Percentiles rank a stretch among this genome's conserved stretches.
Conservation (phyloP, 2,113 vertebrate genomes). For the Oncorhynchus clarkii region DNA sequence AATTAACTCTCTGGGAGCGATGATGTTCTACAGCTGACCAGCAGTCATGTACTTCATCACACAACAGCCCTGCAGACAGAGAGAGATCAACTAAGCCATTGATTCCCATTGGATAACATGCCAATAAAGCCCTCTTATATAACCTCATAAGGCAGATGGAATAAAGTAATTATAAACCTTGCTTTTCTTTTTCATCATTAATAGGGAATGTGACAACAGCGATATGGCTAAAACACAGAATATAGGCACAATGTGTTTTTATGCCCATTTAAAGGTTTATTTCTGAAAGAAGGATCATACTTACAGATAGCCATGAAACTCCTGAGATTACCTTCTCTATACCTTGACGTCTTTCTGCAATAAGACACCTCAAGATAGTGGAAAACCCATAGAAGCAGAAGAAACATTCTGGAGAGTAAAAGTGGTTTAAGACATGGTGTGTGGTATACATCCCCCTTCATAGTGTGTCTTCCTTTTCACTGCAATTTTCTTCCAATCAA, state of each 20-base stretch:
- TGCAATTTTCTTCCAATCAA: not conserved
- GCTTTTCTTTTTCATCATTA: not conserved
- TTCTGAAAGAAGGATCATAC: conserved; percentile 41
- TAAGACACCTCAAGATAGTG: conserved; percentile 17
- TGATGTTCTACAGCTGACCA: conserved; percentile 83
- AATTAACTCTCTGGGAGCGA: conserved; percentile 84
- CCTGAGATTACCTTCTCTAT: conserved; percentile 81
- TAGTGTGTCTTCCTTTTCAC: too few species aligned
- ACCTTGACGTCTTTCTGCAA: conserved; percentile 81
- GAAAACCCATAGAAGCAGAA: too few species aligned
- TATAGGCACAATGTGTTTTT: not conserved
- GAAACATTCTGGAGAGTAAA: too few species aligned
- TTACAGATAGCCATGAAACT: conserved; percentile 86
- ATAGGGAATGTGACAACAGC: not conserved
- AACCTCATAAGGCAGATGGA: not conserved
- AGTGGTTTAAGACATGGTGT: too few species aligned
- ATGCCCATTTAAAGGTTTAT: not conserved
- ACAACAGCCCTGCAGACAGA: conserved; percentile 74
- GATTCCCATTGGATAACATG: too few species aligned
- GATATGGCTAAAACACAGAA: not conserved
- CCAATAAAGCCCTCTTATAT: too few species aligned
- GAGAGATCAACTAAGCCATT: not conserved
- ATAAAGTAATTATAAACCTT: not conserved
- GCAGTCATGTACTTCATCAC: conserved; percentile 83
- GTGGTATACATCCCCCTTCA: too few species aligned